phyloP scores from a whole-genome alignment of 2,797 vertebrate species.

The Sebastes wilsoni region DNA sequence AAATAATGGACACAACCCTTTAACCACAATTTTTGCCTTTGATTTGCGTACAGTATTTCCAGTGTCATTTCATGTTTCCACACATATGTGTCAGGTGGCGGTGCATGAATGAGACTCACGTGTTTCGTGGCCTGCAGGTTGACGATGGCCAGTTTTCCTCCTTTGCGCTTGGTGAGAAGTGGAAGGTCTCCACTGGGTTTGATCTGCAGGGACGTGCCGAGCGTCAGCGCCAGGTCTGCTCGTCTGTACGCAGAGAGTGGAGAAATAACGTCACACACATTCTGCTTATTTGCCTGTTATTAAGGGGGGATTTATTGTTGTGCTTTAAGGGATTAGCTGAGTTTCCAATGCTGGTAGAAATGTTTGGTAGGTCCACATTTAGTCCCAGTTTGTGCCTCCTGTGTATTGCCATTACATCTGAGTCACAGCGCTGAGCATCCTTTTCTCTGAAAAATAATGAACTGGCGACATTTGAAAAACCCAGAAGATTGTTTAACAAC shows the following conservation, averaged over 20 bases:
- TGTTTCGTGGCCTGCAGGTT: constrained; percentile 97
- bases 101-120: constrained; percentile 76
- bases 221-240: constrained; percentile 91
- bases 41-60: neutral
- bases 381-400: neutral
- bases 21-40: neutral
- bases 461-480: neutral
- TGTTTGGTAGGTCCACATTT: neutral
- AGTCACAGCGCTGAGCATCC: no score
- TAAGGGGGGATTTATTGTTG: neutral
- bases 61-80: neutral
- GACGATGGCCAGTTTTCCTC: constrained; percentile 92
- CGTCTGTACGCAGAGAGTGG: constrained; percentile 76
- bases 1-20: no score
- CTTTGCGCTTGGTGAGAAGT: constrained; percentile 92
- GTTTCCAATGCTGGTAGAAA: neutral
- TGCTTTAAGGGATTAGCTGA: neutral
- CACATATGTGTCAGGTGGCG: neutral
- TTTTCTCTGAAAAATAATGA: neutral
- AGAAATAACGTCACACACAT: neutral
- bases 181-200: constrained; percentile 96
- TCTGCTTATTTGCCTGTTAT: neutral
- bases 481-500: neutral
- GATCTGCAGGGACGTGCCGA: constrained; percentile 97
- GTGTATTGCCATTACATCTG: neutral